Base-by-base conservation (phyloP, 2,113 vertebrate genomes). In the Odontesthes bonariensis region DNA sequence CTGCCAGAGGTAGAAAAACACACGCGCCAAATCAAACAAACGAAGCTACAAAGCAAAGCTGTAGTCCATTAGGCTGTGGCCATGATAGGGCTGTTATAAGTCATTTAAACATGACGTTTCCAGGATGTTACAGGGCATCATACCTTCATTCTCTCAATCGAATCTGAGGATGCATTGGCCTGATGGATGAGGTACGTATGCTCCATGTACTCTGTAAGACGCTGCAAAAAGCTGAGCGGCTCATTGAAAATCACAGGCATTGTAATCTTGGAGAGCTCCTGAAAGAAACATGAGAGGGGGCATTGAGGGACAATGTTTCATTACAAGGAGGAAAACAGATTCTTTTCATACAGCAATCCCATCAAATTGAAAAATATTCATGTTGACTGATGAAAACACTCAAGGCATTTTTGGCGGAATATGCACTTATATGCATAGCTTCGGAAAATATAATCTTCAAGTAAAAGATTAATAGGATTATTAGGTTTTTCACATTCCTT, bases 181-280 rank as follows among this genome's bases (percentile, higher is more conserved):
- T 96, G 96, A 85, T 97, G 96, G 88, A 99, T 96, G 91, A 99
- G 97, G 90, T 97, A 96, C 0, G 97, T 99, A 58, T 99, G 98
- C 90, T 99, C 98, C 98, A 99, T 99, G 63, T 99, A 99, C 72
- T 99, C 98, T 0, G 96, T 97, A 1, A 99, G 95, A 6, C 98
- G 95, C 87, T 99, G 98, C 0, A 99, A 90, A 85, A 99, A 99
- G 92, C 98, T 99, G 80, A 99, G 92, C 0, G 98, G 98, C 88
- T 99, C 98, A 0, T 99, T 99, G 93, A 99, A 98, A 90, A 99
- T 98, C 32, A 99, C 98, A 0, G 98, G 98, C 98, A 99, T 99
- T 1, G 98, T 97, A 82, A 99, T 99, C 91, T 99, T 99, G 56
- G 98, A 99, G 23, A 99, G 58, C 79, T 99, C 98, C 98, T 99